Base-by-base conservation (phyloP, 2,888 invertebrate species). In the Perizoma flavofasciatum region DNA sequence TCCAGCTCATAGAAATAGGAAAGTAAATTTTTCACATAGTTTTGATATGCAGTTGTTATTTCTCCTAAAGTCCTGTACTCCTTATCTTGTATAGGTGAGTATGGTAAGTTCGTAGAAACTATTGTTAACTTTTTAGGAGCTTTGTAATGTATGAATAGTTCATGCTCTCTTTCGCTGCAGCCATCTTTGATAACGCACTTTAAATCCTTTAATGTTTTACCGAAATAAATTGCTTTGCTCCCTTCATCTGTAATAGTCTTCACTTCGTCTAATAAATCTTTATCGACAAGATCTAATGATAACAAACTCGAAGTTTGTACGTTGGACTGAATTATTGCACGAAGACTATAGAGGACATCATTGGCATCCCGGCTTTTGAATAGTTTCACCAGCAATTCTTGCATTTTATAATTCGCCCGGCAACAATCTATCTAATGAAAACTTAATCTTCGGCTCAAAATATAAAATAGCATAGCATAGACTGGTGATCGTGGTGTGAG, bases 1-100 rank as follows among this genome's bases (percentile, higher is more conserved):
- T 89, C 88, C 52, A 92, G 74, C 69, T 88, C 85, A 67, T 73
- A 65, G 61, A 91, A 86, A 71, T 89, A 92, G 40, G 70, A 65
- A 32, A 71, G 55, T 63, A 91, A 73, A 46, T 70, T 74, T 33
- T 77, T 71, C 3, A 86, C 59, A 70, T 83, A 78, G 45, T 70
- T 70, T 39, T 52, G 73, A 67, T 79, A 83, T 39, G 70, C 65
- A 34, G 59, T 63, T 50, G 83, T 62, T 11, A 88, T 65, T 41
- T 87, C 85, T 61, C 74, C 68, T 53, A 91, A 55, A 43, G 73
- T 77, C 39, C 41, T 70, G 63, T 80, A 91, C 60, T 81, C 83
- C 49, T 69, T 68, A 40, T 85, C 79, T 73, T 79, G 81, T 62
- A 84, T 61, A 1, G 70, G 47, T 41, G 84, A 79, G 62, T 80